These are phyloP conservation scores for Bufo bufo DNA, from an alignment of 2,113 vertebrate species.

Conservation along the genomic window DNA sequence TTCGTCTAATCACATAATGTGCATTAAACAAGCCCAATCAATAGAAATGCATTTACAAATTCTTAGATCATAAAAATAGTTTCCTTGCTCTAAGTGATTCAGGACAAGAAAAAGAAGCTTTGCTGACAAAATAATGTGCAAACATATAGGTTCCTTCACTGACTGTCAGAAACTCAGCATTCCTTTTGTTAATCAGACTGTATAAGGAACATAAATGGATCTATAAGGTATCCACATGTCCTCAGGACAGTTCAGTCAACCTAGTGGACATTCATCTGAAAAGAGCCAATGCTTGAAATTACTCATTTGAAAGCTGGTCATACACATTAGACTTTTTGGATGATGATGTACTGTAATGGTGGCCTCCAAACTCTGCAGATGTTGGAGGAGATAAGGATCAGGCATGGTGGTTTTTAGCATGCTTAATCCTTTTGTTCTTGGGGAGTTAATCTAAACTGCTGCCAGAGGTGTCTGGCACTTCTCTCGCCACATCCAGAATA, in stretches of 20 bases:
- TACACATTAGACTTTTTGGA: too few relatives aligned
- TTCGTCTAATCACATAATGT: conserved; percentile 64
- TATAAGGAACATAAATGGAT: not conserved
- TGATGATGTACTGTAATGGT: too few relatives aligned
- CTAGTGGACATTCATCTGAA: not conserved
- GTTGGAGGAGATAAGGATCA: too few relatives aligned
- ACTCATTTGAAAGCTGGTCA: not conserved
- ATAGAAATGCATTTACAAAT: conserved; percentile 71
- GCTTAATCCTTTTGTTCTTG: too few relatives aligned
- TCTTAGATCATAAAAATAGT: conserved; percentile 61
- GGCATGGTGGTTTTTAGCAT: too few relatives aligned
- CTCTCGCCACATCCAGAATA: too few relatives aligned
- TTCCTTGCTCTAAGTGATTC: conserved; percentile 59
- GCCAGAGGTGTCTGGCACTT: too few relatives aligned
- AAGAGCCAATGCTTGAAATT: not conserved
- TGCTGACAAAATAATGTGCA: conserved; percentile 64
- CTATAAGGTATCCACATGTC: not conserved
- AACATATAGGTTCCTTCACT: conserved; percentile 60
- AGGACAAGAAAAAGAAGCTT: conserved; percentile 55
- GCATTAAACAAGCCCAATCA: conserved; percentile 67
- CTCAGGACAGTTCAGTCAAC: not conserved
- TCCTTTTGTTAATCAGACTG: not conserved
- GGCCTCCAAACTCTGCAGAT: too few relatives aligned
- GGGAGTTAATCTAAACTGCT: too few relatives aligned
- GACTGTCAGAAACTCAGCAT: conserved; percentile 50